Evolutionary conservation across 2,113 vertebrate species (phyloP), one percentile per base, ranked within the genome.

Genomic region (Tinamus guttatus): DNA sequence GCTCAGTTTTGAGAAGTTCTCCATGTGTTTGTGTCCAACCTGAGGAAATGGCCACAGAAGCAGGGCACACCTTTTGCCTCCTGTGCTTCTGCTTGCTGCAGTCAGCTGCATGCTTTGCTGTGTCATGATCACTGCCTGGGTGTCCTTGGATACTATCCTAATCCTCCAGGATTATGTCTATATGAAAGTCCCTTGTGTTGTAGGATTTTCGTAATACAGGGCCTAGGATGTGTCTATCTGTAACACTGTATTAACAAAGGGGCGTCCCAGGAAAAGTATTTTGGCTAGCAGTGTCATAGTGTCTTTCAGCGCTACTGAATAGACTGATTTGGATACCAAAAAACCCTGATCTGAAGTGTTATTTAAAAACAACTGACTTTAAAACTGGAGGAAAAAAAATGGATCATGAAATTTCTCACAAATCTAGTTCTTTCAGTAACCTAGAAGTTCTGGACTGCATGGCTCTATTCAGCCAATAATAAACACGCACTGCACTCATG

Each of bases 101-200:
- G 22, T 73, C 88, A 76, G 36, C 63, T 70, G 51, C 19, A 15
- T 0, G 30, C 67, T 97, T 87, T 94, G 81, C 94, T 93, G 85
- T 77, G 93, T 93, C 91, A 94, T 91, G 91, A 94, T 95, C 76
- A 51, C 74, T 95, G 91, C 67, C 49, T 40, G 79, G 81, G 87
- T 95, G 87, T 95, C 87, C 95, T 96, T 91, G 81, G 89, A 95
- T 94, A 71, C 91, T 91, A 85, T 82, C 91, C 89, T 95, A 93
- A 95, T 95, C 93, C 91, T 87, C 78, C 49, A 59, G 89, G 93
- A 94, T 96, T 97, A 95, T 77, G 89, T 87, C 91, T 95, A 85
- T 87, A 86, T 3, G 14, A 91, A 89, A 91, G 85, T 90, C 38
- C 74, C 27, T 79, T 38, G 28, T 91, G 73, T 54, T 73, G 60